Percentiles rank a stretch among this genome's conserved stretches.
Evolutionary conservation across 2,888 invertebrate species (phyloP).

Genomic region (Troides helena): DNA sequence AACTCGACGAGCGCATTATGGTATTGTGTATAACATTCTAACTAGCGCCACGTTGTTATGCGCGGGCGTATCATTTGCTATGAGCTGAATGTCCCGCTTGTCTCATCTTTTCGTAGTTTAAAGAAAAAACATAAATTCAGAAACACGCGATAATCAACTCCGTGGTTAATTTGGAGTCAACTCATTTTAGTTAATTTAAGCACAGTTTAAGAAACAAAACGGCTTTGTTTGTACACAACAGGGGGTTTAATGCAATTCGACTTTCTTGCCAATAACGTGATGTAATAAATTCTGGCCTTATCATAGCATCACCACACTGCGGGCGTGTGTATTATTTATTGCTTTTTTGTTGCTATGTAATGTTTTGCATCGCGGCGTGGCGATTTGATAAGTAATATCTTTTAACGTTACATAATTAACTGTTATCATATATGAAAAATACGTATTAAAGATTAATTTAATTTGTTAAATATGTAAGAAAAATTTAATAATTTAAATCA

Average conservation of each 20-base stretch:
- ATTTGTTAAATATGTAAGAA: too few species aligned
- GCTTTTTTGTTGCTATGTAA: constrained; percentile 20
- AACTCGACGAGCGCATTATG: too few species aligned
- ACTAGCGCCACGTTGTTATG: too few species aligned
- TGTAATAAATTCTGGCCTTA: constrained; percentile 23
- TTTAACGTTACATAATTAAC: not conserved
- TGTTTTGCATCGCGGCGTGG: constrained; percentile 10
- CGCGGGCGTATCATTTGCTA: too few species aligned
- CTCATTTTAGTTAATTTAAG: constrained; percentile 15
- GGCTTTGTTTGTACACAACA: constrained; percentile 16
- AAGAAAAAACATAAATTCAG: too few species aligned
- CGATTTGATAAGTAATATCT: not conserved
- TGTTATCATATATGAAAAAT: not conserved
- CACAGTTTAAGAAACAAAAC: constrained; percentile 18
- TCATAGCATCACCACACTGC: constrained; percentile 9
- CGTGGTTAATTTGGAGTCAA: not conserved
- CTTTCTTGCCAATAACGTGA: constrained; percentile 28
- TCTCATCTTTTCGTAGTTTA: too few species aligned
- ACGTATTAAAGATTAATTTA: too few species aligned
- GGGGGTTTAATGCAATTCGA: constrained; percentile 13
- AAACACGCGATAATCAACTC: too few species aligned
- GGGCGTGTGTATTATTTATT: constrained; percentile 22
- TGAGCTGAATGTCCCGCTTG: too few species aligned
- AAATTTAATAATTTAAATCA: too few species aligned
- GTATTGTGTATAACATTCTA: too few species aligned